These are phyloP conservation scores for Eumerus sabulonum DNA, from an alignment of 2,888 invertebrate genomes.

Conservation along the genomic window DNA sequence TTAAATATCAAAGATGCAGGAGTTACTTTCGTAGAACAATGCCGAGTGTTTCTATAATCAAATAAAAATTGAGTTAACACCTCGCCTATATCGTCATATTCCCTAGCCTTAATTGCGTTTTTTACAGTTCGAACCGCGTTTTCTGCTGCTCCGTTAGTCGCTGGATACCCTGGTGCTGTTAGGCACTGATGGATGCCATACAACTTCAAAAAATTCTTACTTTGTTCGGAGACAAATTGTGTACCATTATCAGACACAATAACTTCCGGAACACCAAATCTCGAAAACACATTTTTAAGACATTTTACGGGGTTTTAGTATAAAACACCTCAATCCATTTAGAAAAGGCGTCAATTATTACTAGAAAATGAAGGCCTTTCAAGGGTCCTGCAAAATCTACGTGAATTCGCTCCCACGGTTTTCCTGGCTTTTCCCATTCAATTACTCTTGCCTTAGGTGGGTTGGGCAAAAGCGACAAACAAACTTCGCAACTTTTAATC, in stretches of 20 bases:
- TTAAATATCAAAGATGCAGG: constrained; percentile 11
- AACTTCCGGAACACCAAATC: constrained; percentile 69
- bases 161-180: constrained; percentile 51
- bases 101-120: constrained; percentile 39
- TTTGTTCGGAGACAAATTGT: constrained; percentile 67
- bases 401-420: constrained; percentile 75
- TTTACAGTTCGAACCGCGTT: constrained; percentile 51
- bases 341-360: constrained; percentile 75
- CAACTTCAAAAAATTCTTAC: constrained; percentile 33
- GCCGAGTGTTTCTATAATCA: constrained; percentile 12
- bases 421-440: neutral
- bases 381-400: constrained; percentile 77
- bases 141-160: constrained; percentile 55
- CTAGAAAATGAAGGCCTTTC: constrained; percentile 71
- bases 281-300: constrained; percentile 5
- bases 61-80: constrained; percentile 2
- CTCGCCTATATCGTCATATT: constrained; percentile 3
- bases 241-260: constrained; percentile 71
- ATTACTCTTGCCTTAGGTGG: neutral
- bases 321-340: constrained; percentile 76
- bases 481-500: neutral
- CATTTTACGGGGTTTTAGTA: constrained; percentile 5
- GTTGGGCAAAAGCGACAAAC: neutral
- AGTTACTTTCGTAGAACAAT: constrained; percentile 12
- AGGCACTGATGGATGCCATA: constrained; percentile 31